Evolutionary conservation across 1,140 invertebrate species (phyloP), one percentile per base, ranked within the genome.

Genomic region (Drosophila ercepeae): DNA sequence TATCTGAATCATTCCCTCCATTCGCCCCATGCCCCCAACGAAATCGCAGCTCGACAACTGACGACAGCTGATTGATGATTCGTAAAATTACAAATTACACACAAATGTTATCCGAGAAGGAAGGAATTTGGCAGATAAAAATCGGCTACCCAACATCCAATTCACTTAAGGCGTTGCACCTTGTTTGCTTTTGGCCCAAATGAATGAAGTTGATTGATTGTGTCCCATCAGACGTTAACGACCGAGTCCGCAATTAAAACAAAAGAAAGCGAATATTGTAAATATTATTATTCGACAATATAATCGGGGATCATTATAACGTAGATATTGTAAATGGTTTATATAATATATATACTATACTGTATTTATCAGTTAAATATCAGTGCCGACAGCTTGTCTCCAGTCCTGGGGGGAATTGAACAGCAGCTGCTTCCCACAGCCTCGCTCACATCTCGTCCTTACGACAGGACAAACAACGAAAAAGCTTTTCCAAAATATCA

Each of bases 11-110:
- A 18, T 18, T 41, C 39, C 21, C n/a, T n/a, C n/a, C n/a, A n/a
- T n/a, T n/a, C n/a, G n/a, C n/a, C n/a, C n/a, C n/a, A n/a, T n/a
- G n/a, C n/a, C n/a, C 21, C 36, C 32, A 51, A 65, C 51, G 39
- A 71, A 83, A 83, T 78, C 81, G 64, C 75, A 65, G 61, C 51
- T 51, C 75, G 64, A 79, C 81, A 84, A 75, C 79, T 76, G 81
- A 67, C 58, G 59, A 86, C 75, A 73, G 67, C 60, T 88, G 82
- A 88, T 88, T 88, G 82, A 88, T 88, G 82, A 88, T 88, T 55
- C 74, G 67, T 69, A 48, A 88, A 88, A 88, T 88, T 88, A 88
- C 82, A 88, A 88, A 88, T 88, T 88, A 88, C 77, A 88, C 74
- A 82, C 74, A 88, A 78, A 82, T 77, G 74, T 49, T 74, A 67